Percentiles rank a stretch among this genome's conserved stretches.
These are phyloP conservation scores for Neodon shergylaensis DNA, from an alignment of 2,113 vertebrate genomes.

Conservation along the genomic window DNA sequence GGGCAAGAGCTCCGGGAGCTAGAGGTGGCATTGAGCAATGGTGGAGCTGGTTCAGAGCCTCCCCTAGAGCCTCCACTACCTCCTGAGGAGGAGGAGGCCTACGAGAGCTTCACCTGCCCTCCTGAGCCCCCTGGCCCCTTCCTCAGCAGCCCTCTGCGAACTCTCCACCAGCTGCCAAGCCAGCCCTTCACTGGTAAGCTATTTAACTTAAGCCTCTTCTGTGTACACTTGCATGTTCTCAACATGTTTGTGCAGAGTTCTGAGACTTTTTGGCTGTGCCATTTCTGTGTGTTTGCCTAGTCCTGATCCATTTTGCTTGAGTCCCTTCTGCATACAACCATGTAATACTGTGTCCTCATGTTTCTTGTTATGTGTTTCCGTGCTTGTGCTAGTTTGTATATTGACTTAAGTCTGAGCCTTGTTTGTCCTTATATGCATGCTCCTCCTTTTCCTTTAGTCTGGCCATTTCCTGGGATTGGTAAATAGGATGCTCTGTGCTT, in stretches of 20 bases:
- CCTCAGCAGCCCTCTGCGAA: conserved; percentile 88
- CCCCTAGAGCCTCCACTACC: conserved; percentile 69
- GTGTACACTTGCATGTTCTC: conserved; percentile 69
- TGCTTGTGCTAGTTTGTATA: conserved; percentile 75
- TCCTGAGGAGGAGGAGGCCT: conserved; percentile 83
- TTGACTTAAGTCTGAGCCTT: conserved; percentile 62
- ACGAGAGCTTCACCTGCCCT: conserved; percentile 80
- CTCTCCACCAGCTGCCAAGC: conserved; percentile 85
- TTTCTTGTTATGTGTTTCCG: conserved; percentile 37
- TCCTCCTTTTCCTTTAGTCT: conserved; percentile 48
- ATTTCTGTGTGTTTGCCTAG: conserved; percentile 64
- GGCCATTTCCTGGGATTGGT: conserved; percentile 55
- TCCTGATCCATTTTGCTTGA: conserved; percentile 68
- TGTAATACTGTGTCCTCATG: neutral
- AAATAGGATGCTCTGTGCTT: conserved; percentile 52
- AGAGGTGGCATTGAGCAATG: conserved; percentile 88
- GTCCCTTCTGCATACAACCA: conserved; percentile 42
- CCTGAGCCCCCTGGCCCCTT: conserved; percentile 82
- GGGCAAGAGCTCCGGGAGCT: conserved; percentile 92
- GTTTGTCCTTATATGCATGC: conserved; percentile 64
- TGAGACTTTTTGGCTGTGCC: conserved; percentile 64
- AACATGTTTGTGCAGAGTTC: conserved; percentile 67
- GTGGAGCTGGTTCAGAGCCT: conserved; percentile 80
- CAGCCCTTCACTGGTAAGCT: conserved; percentile 95
- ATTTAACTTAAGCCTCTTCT: conserved; percentile 48